Evolutionary conservation across 1,140 invertebrate genomes (phyloP).

Genomic region (Drosophila parabipectinata): DNA sequence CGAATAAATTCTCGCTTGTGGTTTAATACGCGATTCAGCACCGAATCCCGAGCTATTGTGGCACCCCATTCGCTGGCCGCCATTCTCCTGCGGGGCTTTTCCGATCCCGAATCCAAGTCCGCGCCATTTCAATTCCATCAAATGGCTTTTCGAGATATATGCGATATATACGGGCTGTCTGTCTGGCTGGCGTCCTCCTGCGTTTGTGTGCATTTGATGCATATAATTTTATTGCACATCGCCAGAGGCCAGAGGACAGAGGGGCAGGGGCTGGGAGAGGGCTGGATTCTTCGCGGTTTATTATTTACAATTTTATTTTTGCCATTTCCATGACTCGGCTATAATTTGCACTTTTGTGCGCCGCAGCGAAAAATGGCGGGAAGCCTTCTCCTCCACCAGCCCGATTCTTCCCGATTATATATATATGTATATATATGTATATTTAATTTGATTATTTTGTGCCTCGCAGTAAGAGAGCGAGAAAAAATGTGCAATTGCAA

Average conservation of each 20-base stretch:
- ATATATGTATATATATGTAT: slow-evolving; percentile 44
- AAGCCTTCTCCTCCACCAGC: slow-evolving; percentile 29
- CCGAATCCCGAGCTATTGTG: too few relatives aligned
- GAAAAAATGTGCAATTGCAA: slow-evolving; percentile 47
- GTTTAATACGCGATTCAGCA: slow-evolving; percentile 66
- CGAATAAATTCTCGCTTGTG: slow-evolving; percentile 78
- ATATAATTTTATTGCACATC: slow-evolving; percentile 78
- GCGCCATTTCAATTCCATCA: slow-evolving; percentile 67
- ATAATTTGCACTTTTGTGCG: slow-evolving; percentile 39
- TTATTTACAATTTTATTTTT: slow-evolving; percentile 77
- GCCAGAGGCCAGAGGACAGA: neutral
- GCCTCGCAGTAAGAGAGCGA: slow-evolving; percentile 29
- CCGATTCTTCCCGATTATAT: neutral
- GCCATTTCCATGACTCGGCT: slow-evolving; percentile 50
- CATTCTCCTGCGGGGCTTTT: too few relatives aligned
- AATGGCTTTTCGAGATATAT: slow-evolving; percentile 47
- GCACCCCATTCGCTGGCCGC: neutral
- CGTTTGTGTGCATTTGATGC: slow-evolving; percentile 58
- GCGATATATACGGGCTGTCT: slow-evolving; percentile 5
- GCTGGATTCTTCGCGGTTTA: slow-evolving; percentile 58
- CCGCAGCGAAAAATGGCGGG: slow-evolving; percentile 51
- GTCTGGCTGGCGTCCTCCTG: slow-evolving; percentile 10
- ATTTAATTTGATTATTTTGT: slow-evolving; percentile 82
- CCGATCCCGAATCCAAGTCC: slow-evolving; percentile 14
- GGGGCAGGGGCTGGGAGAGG: too few relatives aligned